These are phyloP conservation scores for Torymus tubicola DNA, from an alignment of 2,888 invertebrate species.

Conservation along the genomic window DNA sequence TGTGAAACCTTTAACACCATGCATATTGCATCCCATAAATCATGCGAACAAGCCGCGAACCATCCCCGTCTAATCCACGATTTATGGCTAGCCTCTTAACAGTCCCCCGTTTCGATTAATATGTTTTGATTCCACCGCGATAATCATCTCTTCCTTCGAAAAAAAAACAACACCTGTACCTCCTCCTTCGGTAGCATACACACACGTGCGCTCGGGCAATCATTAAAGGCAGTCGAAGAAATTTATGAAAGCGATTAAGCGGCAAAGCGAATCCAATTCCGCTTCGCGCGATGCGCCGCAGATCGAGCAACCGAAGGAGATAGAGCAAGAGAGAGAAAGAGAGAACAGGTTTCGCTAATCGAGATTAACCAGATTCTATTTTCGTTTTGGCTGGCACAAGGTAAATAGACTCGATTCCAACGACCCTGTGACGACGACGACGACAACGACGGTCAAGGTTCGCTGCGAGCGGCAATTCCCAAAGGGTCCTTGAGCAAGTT, in stretches of 20 bases:
- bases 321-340: neutral
- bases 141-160: neutral
- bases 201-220: neutral
- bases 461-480: neutral
- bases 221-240: slow-evolving; percentile 24
- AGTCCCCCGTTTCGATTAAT: neutral
- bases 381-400: slow-evolving; percentile 63
- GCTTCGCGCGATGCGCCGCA: neutral
- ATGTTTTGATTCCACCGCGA: too few relatives aligned
- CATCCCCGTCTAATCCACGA: too few relatives aligned
- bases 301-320: neutral
- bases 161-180: neutral
- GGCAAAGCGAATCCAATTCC: slow-evolving; percentile 29
- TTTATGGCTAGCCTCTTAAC: neutral
- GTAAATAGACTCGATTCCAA: slow-evolving; percentile 67
- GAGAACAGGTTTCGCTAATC: slow-evolving; percentile 56
- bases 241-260: slow-evolving; percentile 36
- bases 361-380: slow-evolving; percentile 67
- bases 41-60: too few relatives aligned
- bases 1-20: neutral
- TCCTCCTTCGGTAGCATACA: neutral
- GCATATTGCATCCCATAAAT: neutral
- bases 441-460: slow-evolving; percentile 67
- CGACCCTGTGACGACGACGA: slow-evolving; percentile 65
- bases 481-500: neutral